Evolutionary conservation across 1,140 invertebrate species (phyloP).

Genomic region (Scaptodrosophila lebanonensis): DNA sequence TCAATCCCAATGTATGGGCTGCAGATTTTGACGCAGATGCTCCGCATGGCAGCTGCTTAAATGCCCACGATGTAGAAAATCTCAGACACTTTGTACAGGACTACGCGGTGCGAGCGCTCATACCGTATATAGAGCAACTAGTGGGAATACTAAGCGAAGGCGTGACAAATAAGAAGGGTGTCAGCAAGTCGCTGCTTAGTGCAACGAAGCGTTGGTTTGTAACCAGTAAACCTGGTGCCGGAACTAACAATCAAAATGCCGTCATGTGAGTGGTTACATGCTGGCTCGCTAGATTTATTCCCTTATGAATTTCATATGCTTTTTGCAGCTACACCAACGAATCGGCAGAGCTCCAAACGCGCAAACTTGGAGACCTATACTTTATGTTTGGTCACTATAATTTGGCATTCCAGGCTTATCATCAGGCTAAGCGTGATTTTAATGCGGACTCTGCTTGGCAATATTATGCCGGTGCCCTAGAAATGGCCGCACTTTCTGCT

Average conservation of each 20-base stretch:
- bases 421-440: constrained; percentile 97
- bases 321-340: constrained; percentile 87
- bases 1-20: constrained; percentile 80
- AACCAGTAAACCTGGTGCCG: constrained; percentile 88
- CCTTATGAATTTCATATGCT: background rate
- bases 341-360: constrained; percentile 94
- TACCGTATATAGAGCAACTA: constrained; percentile 93
- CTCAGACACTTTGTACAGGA: constrained; percentile 91
- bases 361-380: constrained; percentile 95
- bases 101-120: constrained; percentile 89
- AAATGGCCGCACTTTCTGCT: constrained; percentile 95
- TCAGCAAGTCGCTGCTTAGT: constrained; percentile 93
- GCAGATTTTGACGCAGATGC: constrained; percentile 78
- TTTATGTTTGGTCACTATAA: constrained; percentile 98
- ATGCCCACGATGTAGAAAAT: constrained; percentile 88
- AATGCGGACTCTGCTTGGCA: constrained; percentile 97
- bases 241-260: constrained; percentile 84
- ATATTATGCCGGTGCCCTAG: constrained; percentile 95
- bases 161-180: constrained; percentile 92
- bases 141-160: constrained; percentile 90
- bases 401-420: constrained; percentile 94
- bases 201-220: constrained; percentile 97
- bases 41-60: constrained; percentile 86
- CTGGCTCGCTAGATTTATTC: background rate
- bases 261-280: constrained; percentile 83